Evolutionary conservation across 2,113 vertebrate species (phyloP).

Genomic region (Myrmophylax atrothorax): DNA sequence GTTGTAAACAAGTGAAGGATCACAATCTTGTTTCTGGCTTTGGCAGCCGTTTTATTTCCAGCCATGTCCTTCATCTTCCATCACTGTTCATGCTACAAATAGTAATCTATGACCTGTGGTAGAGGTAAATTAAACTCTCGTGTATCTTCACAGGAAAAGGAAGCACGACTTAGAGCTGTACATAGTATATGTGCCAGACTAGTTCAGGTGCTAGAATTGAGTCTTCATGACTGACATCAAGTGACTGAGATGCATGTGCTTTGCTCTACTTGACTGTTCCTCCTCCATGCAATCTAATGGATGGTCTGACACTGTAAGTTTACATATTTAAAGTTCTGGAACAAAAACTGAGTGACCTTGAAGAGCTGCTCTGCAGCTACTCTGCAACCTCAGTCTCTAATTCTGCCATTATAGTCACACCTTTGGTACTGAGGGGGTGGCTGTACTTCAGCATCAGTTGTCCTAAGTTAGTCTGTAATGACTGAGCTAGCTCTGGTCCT

Average conservation of each 20-base stretch:
- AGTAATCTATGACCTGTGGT: background rate
- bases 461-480: background rate
- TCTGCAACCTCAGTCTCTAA: background rate
- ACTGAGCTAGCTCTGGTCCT: background rate
- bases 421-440: background rate
- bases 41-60: background rate
- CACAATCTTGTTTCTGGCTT: background rate
- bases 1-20: background rate
- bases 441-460: background rate
- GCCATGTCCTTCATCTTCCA: rapidly evolving
- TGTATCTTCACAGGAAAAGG: background rate
- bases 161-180: background rate
- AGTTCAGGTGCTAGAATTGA: background rate
- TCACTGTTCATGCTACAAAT: background rate
- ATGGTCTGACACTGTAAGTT: background rate
- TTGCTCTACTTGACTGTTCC: background rate
- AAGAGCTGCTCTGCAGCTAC: background rate
- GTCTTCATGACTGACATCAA: background rate
- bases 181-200: background rate
- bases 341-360: background rate
- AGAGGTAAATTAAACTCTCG: background rate
- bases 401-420: background rate
- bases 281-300: background rate
- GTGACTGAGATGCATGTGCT: background rate
- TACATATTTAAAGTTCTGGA: background rate